Conservation (phyloP, 2,797 vertebrate genomes). For the Coccyzus lansbergi region DNA sequence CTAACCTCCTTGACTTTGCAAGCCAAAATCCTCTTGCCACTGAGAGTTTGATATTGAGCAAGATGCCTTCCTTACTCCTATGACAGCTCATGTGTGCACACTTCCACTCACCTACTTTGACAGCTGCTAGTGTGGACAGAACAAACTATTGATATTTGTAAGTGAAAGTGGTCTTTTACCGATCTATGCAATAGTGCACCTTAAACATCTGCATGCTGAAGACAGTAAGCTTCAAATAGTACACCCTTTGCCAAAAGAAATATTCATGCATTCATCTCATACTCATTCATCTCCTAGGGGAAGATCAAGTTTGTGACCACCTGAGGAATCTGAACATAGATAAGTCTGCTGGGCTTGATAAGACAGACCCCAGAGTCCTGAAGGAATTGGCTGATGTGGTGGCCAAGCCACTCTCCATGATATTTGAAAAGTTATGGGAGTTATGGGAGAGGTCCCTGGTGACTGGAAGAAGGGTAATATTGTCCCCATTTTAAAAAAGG, state of each 20-base stretch:
- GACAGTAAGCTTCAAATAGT: background rate
- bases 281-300: background rate
- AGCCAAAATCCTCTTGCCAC: constrained; percentile 29
- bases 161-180: background rate
- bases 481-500: too few species aligned
- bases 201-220: background rate
- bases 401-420: too few species aligned
- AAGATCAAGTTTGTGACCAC: too few species aligned
- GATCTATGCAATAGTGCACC: background rate
- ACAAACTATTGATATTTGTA: background rate
- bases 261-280: accelerated
- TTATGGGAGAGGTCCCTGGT: too few species aligned
- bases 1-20: constrained; percentile 38
- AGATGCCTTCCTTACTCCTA: background rate
- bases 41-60: constrained; percentile 4
- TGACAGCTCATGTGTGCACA: background rate
- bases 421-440: too few species aligned
- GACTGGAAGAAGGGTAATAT: too few species aligned
- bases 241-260: background rate
- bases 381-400: too few species aligned
- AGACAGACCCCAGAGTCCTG: too few species aligned
- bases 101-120: background rate
- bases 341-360: too few species aligned
- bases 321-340: too few species aligned
- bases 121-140: accelerated